Conservation (phyloP, 2,888 invertebrate genomes). For the Acronicta alni region DNA sequence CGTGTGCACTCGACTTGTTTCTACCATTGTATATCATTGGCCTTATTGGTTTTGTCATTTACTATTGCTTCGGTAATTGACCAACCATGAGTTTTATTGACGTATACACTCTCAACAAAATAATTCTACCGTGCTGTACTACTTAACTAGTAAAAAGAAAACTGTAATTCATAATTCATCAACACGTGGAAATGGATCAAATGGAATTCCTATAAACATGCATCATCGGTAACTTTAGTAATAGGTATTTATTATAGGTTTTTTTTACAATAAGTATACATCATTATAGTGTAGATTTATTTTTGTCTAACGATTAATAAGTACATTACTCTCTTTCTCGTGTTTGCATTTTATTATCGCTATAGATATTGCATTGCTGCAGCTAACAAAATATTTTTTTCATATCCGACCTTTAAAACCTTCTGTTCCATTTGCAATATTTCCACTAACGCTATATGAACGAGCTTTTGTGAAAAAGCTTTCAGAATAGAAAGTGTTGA, state of each 20-base stretch:
- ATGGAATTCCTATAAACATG: no score
- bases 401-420: constrained; percentile 22
- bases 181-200: no score
- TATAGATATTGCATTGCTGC: not conserved
- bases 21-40: constrained; percentile 42
- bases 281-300: no score
- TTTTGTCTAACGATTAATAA: no score
- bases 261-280: not conserved
- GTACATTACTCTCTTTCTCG: no score
- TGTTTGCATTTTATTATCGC: no score
- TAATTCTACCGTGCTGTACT: no score
- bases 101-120: not conserved
- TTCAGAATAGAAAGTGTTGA: constrained; percentile 27
- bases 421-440: constrained; percentile 24
- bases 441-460: constrained; percentile 7
- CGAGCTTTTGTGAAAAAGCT: constrained; percentile 43
- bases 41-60: constrained; percentile 48
- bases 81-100: constrained; percentile 30
- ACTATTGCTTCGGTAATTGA: constrained; percentile 47
- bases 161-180: no score
- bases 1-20: constrained; percentile 35
- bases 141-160: not conserved
- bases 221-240: no score
- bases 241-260: no score
- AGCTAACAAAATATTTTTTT: constrained; percentile 5